Conservation (phyloP, 1,140 invertebrate species). For the Oncopeltus fasciatus region DNA sequence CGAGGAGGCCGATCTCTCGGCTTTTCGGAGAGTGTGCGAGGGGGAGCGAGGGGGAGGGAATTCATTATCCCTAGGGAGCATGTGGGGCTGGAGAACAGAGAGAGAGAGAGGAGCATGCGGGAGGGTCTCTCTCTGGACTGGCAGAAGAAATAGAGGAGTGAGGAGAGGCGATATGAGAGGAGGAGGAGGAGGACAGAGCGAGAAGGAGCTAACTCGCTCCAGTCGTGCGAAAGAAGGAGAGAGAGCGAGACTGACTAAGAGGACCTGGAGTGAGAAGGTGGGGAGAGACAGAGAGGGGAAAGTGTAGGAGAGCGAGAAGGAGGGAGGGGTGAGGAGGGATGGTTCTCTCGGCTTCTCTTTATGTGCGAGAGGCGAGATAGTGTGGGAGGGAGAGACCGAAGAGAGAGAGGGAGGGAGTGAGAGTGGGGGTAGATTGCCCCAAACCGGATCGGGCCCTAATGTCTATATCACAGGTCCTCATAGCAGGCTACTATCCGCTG, state of each 20-base stretch:
- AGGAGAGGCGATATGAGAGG: neutral
- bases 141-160: neutral
- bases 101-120: neutral
- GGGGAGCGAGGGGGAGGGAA: no score
- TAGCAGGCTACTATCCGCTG: neutral
- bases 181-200: neutral
- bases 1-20: neutral
- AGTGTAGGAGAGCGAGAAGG: neutral
- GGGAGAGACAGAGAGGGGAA: neutral
- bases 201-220: neutral
- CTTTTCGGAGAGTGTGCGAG: neutral
- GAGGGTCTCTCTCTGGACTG: no score
- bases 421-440: neutral
- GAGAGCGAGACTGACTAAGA: neutral
- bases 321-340: neutral
- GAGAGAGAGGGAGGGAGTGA: neutral
- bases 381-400: neutral
- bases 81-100: neutral
- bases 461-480: neutral
- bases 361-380: no score
- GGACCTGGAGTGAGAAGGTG: neutral
- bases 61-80: neutral
- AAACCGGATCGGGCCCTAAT: constrained; percentile 2
- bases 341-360: no score
- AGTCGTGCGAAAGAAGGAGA: neutral